Evolutionary conservation across 2,888 invertebrate genomes (phyloP).

Genomic region (Petrophora chlorosata): DNA sequence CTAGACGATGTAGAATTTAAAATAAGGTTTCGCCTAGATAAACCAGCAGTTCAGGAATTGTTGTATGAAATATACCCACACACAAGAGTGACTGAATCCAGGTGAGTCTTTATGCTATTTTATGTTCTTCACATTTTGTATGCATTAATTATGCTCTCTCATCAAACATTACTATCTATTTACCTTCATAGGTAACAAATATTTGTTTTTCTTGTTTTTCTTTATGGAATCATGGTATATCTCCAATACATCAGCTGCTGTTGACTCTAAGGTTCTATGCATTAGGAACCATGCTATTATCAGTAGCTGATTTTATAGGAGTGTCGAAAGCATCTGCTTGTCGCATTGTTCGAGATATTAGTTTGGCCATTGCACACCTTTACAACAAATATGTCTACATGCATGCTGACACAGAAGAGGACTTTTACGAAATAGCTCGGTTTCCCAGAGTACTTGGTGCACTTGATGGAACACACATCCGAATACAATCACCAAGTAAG

Average conservation of each 20-base stretch:
- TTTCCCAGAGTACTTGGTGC: conserved; percentile 13
- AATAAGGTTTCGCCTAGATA: too few relatives aligned
- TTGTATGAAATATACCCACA: too few relatives aligned
- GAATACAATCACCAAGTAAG: conserved; percentile 2
- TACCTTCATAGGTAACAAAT: too few relatives aligned
- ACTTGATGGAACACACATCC: conserved; percentile 11
- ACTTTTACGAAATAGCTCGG: conserved; percentile 4
- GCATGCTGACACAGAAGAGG: neutral
- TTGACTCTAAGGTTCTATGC: conserved; percentile 40
- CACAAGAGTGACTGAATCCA: too few relatives aligned
- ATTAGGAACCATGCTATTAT: conserved; percentile 37
- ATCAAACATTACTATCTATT: too few relatives aligned
- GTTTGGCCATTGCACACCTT: conserved; percentile 2
- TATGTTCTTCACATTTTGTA: too few relatives aligned
- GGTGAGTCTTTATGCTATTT: too few relatives aligned
- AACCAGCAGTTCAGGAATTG: too few relatives aligned
- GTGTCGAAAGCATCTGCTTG: conserved; percentile 32
- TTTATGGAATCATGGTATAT: conserved; percentile 28
- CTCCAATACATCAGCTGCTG: conserved; percentile 36
- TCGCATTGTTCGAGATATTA: conserved; percentile 18
- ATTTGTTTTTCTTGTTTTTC: too few relatives aligned
- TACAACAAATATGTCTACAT: neutral
- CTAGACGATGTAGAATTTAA: too few relatives aligned
- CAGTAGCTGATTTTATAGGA: conserved; percentile 39
- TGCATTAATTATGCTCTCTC: too few relatives aligned